phyloP scores from a whole-genome alignment of 35 echinoderm and acorn worm genomes.

The Ophioderma brevispina region DNA sequence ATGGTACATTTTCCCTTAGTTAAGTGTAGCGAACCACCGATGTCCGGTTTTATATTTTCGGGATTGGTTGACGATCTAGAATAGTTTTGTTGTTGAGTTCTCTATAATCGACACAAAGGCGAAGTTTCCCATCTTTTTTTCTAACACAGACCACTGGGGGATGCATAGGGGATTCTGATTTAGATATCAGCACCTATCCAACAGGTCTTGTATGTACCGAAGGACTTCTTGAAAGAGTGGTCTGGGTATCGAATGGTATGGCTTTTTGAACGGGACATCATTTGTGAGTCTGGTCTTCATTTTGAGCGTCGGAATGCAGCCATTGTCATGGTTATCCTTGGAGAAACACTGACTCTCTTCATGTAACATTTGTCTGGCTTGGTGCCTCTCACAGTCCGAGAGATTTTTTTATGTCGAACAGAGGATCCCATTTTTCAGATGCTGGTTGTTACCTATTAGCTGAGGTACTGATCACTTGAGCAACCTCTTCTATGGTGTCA shows the following conservation, averaged over 20 bases:
- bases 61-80: constrained; percentile 63
- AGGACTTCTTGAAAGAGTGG: constrained; percentile 49
- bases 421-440: too few species aligned
- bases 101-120: constrained; percentile 56
- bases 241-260: constrained; percentile 45
- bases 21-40: constrained; percentile 42
- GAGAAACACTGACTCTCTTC: constrained; percentile 40
- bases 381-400: too few species aligned
- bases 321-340: constrained; percentile 23
- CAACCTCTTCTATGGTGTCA: too few species aligned
- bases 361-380: too few species aligned
- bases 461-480: too few species aligned
- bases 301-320: constrained; percentile 17
- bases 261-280: constrained; percentile 51
- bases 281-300: constrained; percentile 38
- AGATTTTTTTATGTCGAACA: too few species aligned
- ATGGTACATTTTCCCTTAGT: constrained; percentile 71
- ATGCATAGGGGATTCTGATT: constrained; percentile 52
- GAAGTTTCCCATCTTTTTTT: constrained; percentile 57
- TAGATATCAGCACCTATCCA: constrained; percentile 46
- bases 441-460: too few species aligned
- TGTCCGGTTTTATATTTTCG: constrained; percentile 45
- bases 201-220: constrained; percentile 30
- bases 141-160: constrained; percentile 64
- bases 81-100: constrained; percentile 60